Percentiles rank a stretch among this genome's conserved stretches.
These are phyloP conservation scores for Rhinoptilus africanus DNA, from an alignment of 2,113 vertebrate genomes.

Conservation along the genomic window DNA sequence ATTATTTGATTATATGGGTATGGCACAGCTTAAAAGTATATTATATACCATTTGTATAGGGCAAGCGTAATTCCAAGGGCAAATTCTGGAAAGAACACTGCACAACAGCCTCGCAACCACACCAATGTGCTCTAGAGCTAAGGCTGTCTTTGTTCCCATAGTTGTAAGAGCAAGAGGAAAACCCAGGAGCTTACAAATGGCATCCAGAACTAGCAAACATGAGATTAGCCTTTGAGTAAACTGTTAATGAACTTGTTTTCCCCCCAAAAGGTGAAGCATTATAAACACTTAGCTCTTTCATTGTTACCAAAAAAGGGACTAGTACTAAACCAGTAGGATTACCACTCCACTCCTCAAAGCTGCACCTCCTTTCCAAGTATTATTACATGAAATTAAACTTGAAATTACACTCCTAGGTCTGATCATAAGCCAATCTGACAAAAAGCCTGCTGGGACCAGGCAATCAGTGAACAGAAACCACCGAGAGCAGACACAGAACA, in stretches of 20 bases:
- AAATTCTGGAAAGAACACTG: neutral
- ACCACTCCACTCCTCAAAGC: neutral
- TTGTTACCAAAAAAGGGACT: neutral
- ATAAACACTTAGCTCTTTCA: neutral
- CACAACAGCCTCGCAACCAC: neutral
- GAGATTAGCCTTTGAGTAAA: neutral
- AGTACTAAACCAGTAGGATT: neutral
- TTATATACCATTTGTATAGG: neutral
- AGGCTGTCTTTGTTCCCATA: neutral
- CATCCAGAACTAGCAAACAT: neutral
- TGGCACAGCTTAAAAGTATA: neutral
- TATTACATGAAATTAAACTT: constrained; percentile 3
- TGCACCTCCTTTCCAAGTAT: neutral
- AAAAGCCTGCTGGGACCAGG: constrained; percentile 15
- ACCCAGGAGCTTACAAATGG: neutral
- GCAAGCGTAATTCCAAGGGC: neutral
- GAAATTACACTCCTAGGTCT: neutral
- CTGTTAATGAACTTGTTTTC: neutral
- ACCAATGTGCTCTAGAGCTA: neutral
- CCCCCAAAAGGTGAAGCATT: neutral
- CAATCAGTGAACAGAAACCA: neutral
- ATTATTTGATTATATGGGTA: neutral
- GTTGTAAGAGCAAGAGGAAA: neutral
- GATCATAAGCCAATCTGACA: constrained; percentile 24
- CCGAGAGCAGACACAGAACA: neutral